Evolutionary conservation across 2,113 vertebrate genomes (phyloP).

Genomic region (Anguilla rostrata): DNA sequence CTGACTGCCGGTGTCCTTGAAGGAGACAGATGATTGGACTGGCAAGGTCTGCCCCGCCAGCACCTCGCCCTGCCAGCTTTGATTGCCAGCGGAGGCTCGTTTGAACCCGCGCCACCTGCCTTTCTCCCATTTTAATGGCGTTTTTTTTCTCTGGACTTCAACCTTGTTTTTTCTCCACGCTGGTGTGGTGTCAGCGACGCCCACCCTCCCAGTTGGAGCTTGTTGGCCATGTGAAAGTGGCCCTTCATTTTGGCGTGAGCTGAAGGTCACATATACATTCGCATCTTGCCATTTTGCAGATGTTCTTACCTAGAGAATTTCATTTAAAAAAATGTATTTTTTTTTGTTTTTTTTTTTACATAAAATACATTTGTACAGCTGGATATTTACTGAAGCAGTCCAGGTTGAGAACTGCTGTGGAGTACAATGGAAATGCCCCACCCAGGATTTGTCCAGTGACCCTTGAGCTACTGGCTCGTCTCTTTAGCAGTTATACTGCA

Average conservation of each 20-base stretch:
- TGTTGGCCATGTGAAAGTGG: neutral
- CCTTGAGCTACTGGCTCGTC: no score
- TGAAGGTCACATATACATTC: neutral
- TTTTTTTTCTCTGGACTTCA: neutral
- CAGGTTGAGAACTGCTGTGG: no score
- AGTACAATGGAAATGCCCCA: no score
- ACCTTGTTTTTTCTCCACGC: neutral
- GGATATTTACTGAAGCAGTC: no score
- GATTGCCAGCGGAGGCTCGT: neutral
- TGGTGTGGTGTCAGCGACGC: neutral
- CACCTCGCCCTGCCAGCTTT: neutral
- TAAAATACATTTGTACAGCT: no score
- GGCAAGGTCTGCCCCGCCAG: neutral
- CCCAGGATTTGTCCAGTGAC: no score
- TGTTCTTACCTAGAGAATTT: no score
- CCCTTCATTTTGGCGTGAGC: neutral
- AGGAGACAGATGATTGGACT: neutral
- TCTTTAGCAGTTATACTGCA: no score
- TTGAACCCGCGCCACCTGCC: neutral
- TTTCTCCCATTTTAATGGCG: neutral
- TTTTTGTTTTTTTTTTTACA: no score
- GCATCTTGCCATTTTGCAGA: no score
- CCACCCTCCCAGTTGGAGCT: neutral
- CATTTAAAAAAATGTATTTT: no score
- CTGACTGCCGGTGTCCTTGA: neutral